Conservation (phyloP, 2,888 invertebrate genomes). For the Agonopterix alstromeriana region DNA sequence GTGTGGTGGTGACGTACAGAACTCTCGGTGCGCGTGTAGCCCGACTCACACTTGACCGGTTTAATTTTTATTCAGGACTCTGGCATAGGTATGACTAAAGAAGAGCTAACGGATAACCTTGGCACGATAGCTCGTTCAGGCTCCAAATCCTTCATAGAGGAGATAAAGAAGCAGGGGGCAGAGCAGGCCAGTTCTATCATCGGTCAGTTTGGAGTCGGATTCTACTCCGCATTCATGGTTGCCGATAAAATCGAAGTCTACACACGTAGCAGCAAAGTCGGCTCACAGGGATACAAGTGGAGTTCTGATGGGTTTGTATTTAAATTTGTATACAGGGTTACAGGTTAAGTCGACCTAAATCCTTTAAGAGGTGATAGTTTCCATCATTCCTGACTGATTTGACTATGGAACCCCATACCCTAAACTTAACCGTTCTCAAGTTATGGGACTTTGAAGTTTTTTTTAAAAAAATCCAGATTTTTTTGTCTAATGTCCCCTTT, state of each 20-base stretch:
- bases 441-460: too few species aligned
- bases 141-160: constrained; percentile 93
- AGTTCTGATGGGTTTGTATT: constrained; percentile 88
- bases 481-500: too few species aligned
- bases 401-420: too few species aligned
- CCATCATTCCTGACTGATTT: too few species aligned
- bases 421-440: too few species aligned
- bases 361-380: too few species aligned
- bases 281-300: constrained; percentile 89
- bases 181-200: constrained; percentile 86
- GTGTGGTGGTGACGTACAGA: too few species aligned
- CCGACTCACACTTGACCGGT: too few species aligned
- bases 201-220: constrained; percentile 99
- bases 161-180: constrained; percentile 82
- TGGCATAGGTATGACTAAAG: constrained; percentile 96
- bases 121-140: constrained; percentile 98
- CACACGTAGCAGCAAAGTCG: constrained; percentile 82
- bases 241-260: constrained; percentile 96
- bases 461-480: too few species aligned
- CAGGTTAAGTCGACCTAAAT: too few species aligned
- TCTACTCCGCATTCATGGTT: constrained; percentile 98
- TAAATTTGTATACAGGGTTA: too few species aligned
- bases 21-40: too few species aligned
- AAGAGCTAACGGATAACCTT: constrained; percentile 92
- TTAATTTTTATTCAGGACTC: constrained; percentile 85